Conservation (phyloP, 2,797 vertebrate species). For the Hydrocynus forskahlii region DNA sequence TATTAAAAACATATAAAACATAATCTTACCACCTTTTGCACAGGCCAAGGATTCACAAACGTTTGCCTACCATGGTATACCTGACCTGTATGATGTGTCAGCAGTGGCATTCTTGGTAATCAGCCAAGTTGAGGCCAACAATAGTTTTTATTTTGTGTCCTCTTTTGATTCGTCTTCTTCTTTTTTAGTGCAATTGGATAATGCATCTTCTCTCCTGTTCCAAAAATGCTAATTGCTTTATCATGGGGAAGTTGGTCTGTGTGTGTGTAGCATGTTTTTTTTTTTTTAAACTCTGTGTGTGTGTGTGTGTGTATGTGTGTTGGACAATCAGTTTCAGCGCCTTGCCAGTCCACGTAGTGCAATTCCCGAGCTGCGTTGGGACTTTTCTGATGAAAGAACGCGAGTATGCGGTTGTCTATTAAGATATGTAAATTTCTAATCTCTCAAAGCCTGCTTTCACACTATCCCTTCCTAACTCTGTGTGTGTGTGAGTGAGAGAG, state of each 20-base stretch:
- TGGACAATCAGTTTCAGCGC: slow-evolving; percentile 55
- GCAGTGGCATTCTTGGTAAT: slow-evolving; percentile 16
- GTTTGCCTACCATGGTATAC: not conserved
- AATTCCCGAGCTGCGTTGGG: slow-evolving; percentile 53
- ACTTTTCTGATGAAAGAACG: slow-evolving; percentile 60
- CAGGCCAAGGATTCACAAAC: too few species aligned
- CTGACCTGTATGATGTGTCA: slow-evolving; percentile 7
- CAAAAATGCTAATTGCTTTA: slow-evolving; percentile 45
- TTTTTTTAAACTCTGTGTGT: slow-evolving; percentile 6
- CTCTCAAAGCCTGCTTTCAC: slow-evolving; percentile 57
- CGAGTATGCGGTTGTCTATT: slow-evolving; percentile 59
- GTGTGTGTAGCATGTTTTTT: slow-evolving; percentile 24
- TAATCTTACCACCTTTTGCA: too few species aligned
- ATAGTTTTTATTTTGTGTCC: too few species aligned
- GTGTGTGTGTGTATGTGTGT: slow-evolving; percentile 43
- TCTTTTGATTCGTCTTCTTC: not conserved
- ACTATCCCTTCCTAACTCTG: slow-evolving; percentile 36
- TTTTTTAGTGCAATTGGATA: slow-evolving; percentile 3
- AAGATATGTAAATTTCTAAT: slow-evolving; percentile 65
- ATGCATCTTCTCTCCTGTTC: slow-evolving; percentile 12
- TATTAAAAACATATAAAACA: too few species aligned
- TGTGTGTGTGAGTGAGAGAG: not conserved
- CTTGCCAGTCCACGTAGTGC: slow-evolving; percentile 54
- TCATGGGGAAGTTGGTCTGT: slow-evolving; percentile 41
- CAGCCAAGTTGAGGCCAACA: slow-evolving; percentile 14